Conservation (phyloP, 2,797 vertebrate species). For the Amblyraja radiata region DNA sequence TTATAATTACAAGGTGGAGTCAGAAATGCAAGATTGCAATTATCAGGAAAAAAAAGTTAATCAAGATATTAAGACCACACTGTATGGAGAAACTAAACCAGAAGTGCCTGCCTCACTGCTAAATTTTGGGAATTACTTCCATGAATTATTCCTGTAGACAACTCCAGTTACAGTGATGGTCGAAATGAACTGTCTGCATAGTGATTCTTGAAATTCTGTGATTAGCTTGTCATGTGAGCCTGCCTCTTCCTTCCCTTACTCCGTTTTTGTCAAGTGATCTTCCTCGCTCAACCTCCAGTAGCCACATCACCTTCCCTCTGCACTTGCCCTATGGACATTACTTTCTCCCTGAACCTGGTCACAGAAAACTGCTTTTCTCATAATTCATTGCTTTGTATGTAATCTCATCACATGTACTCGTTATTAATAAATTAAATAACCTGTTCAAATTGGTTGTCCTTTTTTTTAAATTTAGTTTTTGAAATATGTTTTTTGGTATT, state of each 20-base stretch:
- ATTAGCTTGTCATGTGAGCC: background rate
- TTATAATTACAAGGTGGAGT: no score
- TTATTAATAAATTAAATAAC: background rate
- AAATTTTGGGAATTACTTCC: no score
- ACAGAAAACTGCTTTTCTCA: background rate
- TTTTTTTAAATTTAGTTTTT: background rate
- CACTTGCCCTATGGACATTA: background rate
- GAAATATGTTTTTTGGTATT: background rate
- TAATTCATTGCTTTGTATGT: background rate
- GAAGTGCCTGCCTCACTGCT: no score
- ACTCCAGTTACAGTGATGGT: background rate
- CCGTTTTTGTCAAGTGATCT: background rate
- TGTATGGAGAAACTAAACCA: no score
- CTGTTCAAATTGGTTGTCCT: background rate
- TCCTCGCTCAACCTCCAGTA: background rate
- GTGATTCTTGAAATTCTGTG: background rate
- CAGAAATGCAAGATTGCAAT: no score
- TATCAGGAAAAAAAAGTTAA: no score
- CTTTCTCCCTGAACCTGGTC: background rate
- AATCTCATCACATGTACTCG: background rate
- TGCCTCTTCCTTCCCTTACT: background rate
- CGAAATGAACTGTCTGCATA: background rate
- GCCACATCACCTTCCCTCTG: background rate
- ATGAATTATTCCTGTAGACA: background rate
- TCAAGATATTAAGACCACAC: no score